Base-by-base conservation (phyloP, 2,888 invertebrate genomes). In the Labia minor region DNA sequence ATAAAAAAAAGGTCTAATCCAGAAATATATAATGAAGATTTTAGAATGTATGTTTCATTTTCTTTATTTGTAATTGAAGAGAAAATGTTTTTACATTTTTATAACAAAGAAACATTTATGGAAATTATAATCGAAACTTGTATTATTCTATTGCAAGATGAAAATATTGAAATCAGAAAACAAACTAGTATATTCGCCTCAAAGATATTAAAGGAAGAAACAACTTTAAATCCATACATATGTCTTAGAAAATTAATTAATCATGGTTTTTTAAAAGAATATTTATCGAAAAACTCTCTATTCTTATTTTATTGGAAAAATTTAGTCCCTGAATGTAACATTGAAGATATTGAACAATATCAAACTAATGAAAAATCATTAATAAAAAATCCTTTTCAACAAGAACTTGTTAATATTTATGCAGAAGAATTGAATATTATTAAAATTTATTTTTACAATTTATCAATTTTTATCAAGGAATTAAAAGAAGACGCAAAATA, bases 71-170 rank as follows among this genome's bases (percentile, higher is more conserved):
- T 73, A 61, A 49, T 67, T 49, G 19, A 18, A 14, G 16, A 63
- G 16, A 64, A 67, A 33, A 11, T 69, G 4, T 61, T 66, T 14
- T 66, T 37, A 62, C 49, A 37, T 62, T 65, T 66, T 37, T 49
- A 37, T 11, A 65, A 20, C 19, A 61, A 16, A 21, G 61, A 65
- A 65, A 62, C 19, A 49, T 37, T 63, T 63, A 65, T 65, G 19
- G 64, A 61, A 49, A 75, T 71, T 67, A 74, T 78, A 64, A 75
- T 81, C 37, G 76, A 78, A 73, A 74, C 79, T 62, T 78, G 76
- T 65, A 72, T 81, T n/a, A 74, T 78, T 61, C 74, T 83, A 3
- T 72, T 84, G 61, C 83, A 82, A 76, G 84, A 84, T 74, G 84
- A 84, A 72, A 79, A 82, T 72, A 76, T 78, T 66, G 78, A 79